Evolutionary conservation across 2,113 vertebrate genomes (phyloP).

Genomic region (Neodontobutis hainanensis): DNA sequence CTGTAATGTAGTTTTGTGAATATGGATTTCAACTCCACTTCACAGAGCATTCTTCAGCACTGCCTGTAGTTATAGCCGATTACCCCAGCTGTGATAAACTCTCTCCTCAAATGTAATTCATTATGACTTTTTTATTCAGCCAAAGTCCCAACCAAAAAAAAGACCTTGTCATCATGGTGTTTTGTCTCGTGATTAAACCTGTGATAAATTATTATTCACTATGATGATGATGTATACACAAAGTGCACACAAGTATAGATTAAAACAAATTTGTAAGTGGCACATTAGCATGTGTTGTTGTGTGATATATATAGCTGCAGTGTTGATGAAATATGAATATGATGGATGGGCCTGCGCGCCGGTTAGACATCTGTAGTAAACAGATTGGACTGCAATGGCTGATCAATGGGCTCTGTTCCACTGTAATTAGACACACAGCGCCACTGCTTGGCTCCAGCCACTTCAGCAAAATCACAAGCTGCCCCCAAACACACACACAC

Average conservation of each 20-base stretch:
- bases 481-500: slow-evolving; percentile 21
- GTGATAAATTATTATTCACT: slow-evolving; percentile 18
- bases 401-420: slow-evolving; percentile 86
- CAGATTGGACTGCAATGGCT: slow-evolving; percentile 83
- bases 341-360: slow-evolving; percentile 75
- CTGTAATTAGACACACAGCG: slow-evolving; percentile 91
- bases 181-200: neutral
- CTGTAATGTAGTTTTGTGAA: too few relatives aligned
- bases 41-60: neutral
- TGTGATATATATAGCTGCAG: slow-evolving; percentile 25
- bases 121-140: slow-evolving; percentile 18
- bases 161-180: neutral
- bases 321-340: slow-evolving; percentile 78
- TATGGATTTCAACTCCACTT: too few relatives aligned
- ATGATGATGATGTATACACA: slow-evolving; percentile 13
- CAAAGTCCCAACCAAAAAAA: slow-evolving; percentile 23
- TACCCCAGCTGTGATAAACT: neutral
- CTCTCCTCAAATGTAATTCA: slow-evolving; percentile 3
- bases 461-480: slow-evolving; percentile 79
- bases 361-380: slow-evolving; percentile 83
- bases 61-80: neutral
- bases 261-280: slow-evolving; percentile 36
- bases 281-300: slow-evolving; percentile 23
- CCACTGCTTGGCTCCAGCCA: slow-evolving; percentile 80
- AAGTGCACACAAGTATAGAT: slow-evolving; percentile 16